Evolutionary conservation across 2,888 invertebrate species (phyloP).

Genomic region (Rhodophaea formosa): DNA sequence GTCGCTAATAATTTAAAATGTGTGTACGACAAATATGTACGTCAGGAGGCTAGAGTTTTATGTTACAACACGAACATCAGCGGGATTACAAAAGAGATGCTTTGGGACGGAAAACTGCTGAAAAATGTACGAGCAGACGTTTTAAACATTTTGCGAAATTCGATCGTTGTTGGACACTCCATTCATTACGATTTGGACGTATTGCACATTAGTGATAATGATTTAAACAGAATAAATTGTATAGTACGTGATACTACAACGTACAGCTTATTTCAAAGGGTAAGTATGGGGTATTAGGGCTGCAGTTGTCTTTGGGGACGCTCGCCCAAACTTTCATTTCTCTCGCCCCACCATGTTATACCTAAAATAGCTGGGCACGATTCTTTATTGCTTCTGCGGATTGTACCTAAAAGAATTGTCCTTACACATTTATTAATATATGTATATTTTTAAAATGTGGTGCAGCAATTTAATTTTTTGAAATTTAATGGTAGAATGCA

Average conservation of each 20-base stretch:
- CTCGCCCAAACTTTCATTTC: neutral
- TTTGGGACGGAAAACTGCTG: neutral
- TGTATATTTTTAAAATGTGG: too few species aligned
- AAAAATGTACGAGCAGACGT: neutral
- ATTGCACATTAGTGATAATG: neutral
- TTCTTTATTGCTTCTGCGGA: too few species aligned
- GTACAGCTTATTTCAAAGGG: neutral
- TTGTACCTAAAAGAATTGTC: too few species aligned
- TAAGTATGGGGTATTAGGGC: neutral
- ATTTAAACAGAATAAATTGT: constrained; percentile 1
- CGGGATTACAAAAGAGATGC: neutral
- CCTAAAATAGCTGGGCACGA: too few species aligned
- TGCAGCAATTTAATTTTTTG: too few species aligned
- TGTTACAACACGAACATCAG: neutral
- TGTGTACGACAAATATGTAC: constrained; percentile 7
- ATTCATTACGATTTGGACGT: constrained; percentile 5
- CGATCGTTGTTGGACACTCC: neutral
- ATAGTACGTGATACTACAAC: neutral
- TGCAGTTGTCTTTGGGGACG: neutral
- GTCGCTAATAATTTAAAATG: neutral
- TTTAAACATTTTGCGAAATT: neutral
- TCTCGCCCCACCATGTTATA: too few species aligned
- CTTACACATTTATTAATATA: too few species aligned
- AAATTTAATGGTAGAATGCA: too few species aligned
- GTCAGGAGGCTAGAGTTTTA: neutral